A percentile compares a stretch with the other conserved stretches of the same genome.
Conservation (phyloP, 92 coral and sea anemone genomes). For the Bergia puertoricense region DNA sequence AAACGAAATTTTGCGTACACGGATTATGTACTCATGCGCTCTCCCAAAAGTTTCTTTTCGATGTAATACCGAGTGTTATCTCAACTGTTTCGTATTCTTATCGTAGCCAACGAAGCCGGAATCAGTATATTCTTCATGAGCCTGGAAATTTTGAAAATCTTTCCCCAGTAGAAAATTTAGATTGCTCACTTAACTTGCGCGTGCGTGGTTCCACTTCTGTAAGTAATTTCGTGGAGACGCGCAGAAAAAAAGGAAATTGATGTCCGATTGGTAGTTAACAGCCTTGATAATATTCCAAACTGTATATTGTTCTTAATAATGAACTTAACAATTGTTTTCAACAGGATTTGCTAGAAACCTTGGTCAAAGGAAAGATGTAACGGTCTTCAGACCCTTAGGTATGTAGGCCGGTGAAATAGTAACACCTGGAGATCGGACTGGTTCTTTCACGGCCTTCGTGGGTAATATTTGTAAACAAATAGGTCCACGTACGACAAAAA, state of each 20-base stretch:
- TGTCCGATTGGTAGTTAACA: neutral
- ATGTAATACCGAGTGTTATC: too few relatives aligned
- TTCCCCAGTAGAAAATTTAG: neutral
- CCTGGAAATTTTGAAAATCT: neutral
- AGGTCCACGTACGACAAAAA: neutral
- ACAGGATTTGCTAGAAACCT: constrained; percentile 15
- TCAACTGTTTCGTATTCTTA: neutral
- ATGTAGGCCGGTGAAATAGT: neutral
- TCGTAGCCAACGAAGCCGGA: neutral
- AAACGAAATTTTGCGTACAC: too few relatives aligned
- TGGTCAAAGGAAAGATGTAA: neutral
- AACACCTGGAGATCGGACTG: neutral
- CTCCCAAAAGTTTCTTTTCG: neutral
- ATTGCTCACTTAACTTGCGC: too few relatives aligned
- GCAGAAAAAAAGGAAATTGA: neutral
- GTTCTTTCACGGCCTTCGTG: neutral
- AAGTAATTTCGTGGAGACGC: neutral
- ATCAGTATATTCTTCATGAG: neutral
- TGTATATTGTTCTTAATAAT: neutral
- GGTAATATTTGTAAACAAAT: too few relatives aligned
- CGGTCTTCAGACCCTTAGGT: constrained; percentile 19
- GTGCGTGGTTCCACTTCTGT: too few relatives aligned
- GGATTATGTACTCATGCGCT: too few relatives aligned
- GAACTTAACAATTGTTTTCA: neutral
- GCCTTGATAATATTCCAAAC: neutral